A percentile compares a stretch with the other conserved stretches of the same genome.
These are phyloP conservation scores for Sebastes nivosus DNA, from an alignment of 2,797 vertebrate species.

Conservation along the genomic window DNA sequence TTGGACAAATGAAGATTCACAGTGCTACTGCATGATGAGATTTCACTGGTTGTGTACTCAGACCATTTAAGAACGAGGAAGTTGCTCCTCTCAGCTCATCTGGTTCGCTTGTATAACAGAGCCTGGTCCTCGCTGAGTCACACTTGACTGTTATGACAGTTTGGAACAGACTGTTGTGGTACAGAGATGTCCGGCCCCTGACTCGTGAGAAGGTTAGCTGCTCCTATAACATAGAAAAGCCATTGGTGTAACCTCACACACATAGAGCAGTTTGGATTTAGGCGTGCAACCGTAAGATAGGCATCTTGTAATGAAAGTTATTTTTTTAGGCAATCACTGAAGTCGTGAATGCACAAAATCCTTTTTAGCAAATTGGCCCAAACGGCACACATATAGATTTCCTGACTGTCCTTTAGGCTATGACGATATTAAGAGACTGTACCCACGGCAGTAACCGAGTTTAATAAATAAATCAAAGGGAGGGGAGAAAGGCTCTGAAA, in stretches of 20 bases:
- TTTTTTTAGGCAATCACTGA: background rate
- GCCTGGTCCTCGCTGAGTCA: slow-evolving; percentile 52
- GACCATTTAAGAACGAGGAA: background rate
- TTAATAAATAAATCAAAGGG: slow-evolving; percentile 81
- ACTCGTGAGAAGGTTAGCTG: slow-evolving; percentile 23
- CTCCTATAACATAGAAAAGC: background rate
- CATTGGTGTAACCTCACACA: background rate
- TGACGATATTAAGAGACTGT: slow-evolving; percentile 1
- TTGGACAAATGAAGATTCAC: background rate
- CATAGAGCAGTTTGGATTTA: background rate
- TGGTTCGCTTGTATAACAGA: slow-evolving; percentile 16
- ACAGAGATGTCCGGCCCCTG: background rate
- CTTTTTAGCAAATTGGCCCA: background rate
- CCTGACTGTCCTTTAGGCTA: background rate
- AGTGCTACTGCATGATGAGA: background rate
- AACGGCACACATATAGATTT: background rate
- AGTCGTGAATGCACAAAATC: background rate
- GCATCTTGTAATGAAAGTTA: background rate
- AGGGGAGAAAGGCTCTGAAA: slow-evolving; percentile 64
- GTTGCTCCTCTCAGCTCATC: background rate
- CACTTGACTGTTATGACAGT: slow-evolving; percentile 60
- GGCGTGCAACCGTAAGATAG: background rate
- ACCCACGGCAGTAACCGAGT: slow-evolving; percentile 26
- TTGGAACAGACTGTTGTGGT: slow-evolving; percentile 21
- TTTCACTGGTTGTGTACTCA: background rate